A percentile compares a stretch with the other conserved stretches of the same genome.
Conservation (phyloP, 2,113 vertebrate genomes). For the Campylomormyrus tamandua region DNA sequence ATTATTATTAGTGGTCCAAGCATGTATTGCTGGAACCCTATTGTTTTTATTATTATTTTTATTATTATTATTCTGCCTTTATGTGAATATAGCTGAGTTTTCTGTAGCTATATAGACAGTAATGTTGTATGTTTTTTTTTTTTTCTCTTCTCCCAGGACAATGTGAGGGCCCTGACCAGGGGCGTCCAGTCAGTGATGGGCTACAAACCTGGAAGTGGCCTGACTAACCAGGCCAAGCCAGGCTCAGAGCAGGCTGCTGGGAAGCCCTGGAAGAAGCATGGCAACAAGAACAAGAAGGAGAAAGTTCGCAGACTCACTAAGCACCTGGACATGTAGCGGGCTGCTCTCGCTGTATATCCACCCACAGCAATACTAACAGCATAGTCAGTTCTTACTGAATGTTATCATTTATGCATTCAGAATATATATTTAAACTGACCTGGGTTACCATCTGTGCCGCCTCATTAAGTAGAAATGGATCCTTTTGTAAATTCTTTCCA, state of each 20-base stretch:
- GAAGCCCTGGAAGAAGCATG: constrained; percentile 95
- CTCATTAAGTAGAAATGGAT: background rate
- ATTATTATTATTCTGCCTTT: background rate
- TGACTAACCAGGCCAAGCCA: constrained; percentile 29
- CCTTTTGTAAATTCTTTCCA: background rate
- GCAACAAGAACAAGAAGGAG: constrained; percentile 92
- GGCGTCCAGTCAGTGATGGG: constrained; percentile 82
- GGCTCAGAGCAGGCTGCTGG: constrained; percentile 41
- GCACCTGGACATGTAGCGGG: constrained; percentile 79
- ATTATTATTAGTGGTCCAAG: background rate
- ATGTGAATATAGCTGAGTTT: background rate
- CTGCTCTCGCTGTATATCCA: background rate
- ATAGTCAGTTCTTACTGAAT: background rate
- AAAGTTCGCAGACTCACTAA: constrained; percentile 81
- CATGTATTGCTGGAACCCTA: background rate
- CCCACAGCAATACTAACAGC: background rate
- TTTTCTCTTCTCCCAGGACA: constrained; percentile 64
- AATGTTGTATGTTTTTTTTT: background rate
- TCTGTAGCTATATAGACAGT: background rate
- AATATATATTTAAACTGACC: background rate
- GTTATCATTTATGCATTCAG: background rate
- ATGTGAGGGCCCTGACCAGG: constrained; percentile 77
- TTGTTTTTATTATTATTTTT: background rate
- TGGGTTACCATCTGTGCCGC: background rate
- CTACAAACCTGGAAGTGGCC: constrained; percentile 68